Evolutionary conservation across 1,140 invertebrate species (phyloP).

Genomic region (Episyrphus balteatus): DNA sequence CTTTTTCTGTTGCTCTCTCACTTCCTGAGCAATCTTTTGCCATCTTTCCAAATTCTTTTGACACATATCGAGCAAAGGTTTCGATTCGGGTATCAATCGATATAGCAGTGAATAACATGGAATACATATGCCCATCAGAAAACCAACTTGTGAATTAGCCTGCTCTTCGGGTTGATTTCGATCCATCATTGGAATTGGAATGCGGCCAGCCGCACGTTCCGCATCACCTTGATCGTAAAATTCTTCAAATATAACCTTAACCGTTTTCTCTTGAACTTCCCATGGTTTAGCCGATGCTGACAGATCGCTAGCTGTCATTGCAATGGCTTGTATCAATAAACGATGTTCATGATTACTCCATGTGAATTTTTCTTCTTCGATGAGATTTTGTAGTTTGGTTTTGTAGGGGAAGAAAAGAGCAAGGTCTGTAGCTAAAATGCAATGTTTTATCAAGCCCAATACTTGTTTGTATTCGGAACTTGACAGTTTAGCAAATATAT

Average conservation of each 20-base stretch:
- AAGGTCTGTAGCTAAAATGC: constrained; percentile 74
- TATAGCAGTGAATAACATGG: constrained; percentile 65
- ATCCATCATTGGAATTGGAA: constrained; percentile 77
- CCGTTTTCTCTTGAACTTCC: constrained; percentile 71
- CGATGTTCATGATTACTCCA: constrained; percentile 54
- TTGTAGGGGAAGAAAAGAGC: constrained; percentile 70
- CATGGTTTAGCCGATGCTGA: constrained; percentile 72
- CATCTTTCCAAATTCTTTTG: constrained; percentile 8
- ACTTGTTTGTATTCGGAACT: constrained; percentile 69
- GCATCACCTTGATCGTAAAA: constrained; percentile 75
- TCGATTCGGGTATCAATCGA: constrained; percentile 56
- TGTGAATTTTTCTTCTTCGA: constrained; percentile 45
- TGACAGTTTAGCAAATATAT: constrained; percentile 64
- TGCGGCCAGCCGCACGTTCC: constrained; percentile 54
- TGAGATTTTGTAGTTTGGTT: constrained; percentile 48
- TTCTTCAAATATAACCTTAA: constrained; percentile 74
- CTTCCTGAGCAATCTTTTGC: constrained; percentile 1
- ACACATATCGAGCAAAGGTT: constrained; percentile 57
- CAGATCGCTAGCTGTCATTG: constrained; percentile 75
- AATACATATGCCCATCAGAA: constrained; percentile 66
- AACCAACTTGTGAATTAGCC: constrained; percentile 63
- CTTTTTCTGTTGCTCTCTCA: neutral
- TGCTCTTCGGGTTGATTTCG: constrained; percentile 58
- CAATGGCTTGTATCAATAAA: constrained; percentile 54
- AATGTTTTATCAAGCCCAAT: constrained; percentile 62